Conservation (phyloP, 2,113 vertebrate species). For the Gorsachius goisagi region DNA sequence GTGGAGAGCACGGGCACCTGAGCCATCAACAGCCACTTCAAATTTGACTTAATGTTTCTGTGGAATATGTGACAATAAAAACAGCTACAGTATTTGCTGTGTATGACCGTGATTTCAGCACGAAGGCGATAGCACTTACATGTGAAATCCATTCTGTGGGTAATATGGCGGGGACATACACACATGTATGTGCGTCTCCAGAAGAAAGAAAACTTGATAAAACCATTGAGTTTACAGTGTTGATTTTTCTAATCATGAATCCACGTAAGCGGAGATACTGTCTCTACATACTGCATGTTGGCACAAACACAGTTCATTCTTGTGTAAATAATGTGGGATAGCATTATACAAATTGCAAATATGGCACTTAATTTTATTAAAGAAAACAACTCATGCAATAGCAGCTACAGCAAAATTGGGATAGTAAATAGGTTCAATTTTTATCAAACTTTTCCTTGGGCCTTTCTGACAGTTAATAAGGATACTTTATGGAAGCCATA, state of each 20-base stretch:
- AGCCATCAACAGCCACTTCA: not conserved
- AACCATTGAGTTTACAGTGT: not conserved
- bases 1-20: not conserved
- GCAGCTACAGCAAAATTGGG: not conserved
- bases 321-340: conserved; percentile 29
- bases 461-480: not conserved
- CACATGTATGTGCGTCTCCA: not conserved
- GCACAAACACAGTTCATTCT: conserved; percentile 27
- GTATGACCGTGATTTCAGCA: not conserved
- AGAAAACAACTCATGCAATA: conserved; percentile 5
- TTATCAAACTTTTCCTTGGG: not conserved
- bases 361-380: conserved; percentile 9
- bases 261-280: not conserved
- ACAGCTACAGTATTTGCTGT: not conserved
- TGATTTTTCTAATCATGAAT: not conserved
- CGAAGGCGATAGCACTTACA: not conserved
- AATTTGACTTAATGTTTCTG: not conserved
- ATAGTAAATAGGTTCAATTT: not conserved
- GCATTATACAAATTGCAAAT: conserved; percentile 27
- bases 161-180: not conserved
- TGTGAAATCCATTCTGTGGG: not conserved
- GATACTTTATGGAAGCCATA: not conserved
- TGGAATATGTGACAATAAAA: not conserved
- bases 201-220: not conserved
- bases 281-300: conserved; percentile 5